phyloP scores from a whole-genome alignment of 2,888 invertebrate species.

The Cerceris ruficornis region DNA sequence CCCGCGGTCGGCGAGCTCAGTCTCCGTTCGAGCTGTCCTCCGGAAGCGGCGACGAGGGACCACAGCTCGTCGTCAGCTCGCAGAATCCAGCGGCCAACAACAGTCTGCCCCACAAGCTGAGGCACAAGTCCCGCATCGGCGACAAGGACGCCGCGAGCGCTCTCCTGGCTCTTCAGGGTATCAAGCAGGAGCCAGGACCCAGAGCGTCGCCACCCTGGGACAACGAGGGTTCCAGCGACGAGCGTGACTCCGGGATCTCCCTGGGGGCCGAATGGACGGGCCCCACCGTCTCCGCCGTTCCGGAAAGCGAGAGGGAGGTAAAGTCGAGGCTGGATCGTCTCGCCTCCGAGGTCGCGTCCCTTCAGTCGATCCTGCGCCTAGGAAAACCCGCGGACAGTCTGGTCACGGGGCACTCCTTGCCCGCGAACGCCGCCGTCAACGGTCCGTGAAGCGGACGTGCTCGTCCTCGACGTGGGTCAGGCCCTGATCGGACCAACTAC shows the following conservation, averaged over 20 bases:
- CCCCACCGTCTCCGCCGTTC: conserved; percentile 79
- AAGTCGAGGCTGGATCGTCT: conserved; percentile 93
- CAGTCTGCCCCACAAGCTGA: conserved; percentile 93
- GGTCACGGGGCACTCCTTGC: conserved; percentile 55
- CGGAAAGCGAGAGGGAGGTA: conserved; percentile 88
- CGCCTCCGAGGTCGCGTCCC: conserved; percentile 94
- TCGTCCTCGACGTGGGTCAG: not conserved
- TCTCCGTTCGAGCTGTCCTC: conserved; percentile 93
- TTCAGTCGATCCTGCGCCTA: conserved; percentile 91
- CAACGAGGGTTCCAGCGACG: conserved; percentile 94
- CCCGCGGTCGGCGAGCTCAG: conserved; percentile 83
- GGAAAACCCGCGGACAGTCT: conserved; percentile 80
- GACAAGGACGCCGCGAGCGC: conserved; percentile 94
- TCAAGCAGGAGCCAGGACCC: conserved; percentile 91
- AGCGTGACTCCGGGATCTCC: conserved; percentile 94
- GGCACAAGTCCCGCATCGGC: conserved; percentile 95
- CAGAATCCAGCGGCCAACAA: conserved; percentile 86
- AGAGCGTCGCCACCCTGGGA: conserved; percentile 93
- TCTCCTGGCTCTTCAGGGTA: conserved; percentile 91
- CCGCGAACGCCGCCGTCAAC: conserved; percentile 40
- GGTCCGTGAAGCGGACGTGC: conserved; percentile 55
- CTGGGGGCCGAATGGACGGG: conserved; percentile 87
- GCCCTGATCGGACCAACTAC: not conserved
- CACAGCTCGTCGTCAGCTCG: conserved; percentile 83
- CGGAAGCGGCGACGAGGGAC: conserved; percentile 86